Evolutionary conservation across 1,140 invertebrate genomes (phyloP).

Genomic region (Metopolophium dirhodum): DNA sequence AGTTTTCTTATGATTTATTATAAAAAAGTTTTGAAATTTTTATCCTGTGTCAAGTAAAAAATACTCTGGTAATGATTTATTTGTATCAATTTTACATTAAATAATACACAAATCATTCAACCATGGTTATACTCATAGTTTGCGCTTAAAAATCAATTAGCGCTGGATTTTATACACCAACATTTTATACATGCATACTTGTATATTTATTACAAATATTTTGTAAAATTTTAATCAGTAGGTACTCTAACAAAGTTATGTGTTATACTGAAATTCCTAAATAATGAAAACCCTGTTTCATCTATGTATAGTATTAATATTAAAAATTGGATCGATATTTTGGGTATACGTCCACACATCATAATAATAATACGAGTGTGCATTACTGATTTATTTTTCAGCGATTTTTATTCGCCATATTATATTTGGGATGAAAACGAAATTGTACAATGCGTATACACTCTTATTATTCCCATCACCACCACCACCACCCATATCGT

Average conservation of each 20-base stretch:
- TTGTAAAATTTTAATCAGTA: background rate
- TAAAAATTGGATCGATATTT: background rate
- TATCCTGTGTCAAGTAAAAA: background rate
- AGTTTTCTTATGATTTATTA: background rate
- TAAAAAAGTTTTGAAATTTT: background rate
- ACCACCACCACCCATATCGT: background rate
- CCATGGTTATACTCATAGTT: background rate
- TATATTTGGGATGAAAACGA: background rate
- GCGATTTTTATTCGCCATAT: background rate
- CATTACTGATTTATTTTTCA: slow-evolving; percentile 1
- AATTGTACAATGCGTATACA: background rate
- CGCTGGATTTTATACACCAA: too few relatives aligned
- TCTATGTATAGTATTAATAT: background rate
- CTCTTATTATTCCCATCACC: background rate
- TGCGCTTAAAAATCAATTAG: too few relatives aligned
- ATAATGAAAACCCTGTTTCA: background rate
- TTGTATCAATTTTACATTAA: background rate
- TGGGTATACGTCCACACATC: background rate
- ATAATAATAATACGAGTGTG: background rate
- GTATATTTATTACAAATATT: background rate
- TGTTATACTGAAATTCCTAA: background rate
- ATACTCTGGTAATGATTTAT: background rate
- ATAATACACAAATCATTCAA: background rate
- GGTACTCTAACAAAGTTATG: background rate
- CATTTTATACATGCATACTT: background rate